These are phyloP conservation scores for Phanerotoma sp. DNA, from an alignment of 2,888 invertebrate genomes.

Conservation along the genomic window DNA sequence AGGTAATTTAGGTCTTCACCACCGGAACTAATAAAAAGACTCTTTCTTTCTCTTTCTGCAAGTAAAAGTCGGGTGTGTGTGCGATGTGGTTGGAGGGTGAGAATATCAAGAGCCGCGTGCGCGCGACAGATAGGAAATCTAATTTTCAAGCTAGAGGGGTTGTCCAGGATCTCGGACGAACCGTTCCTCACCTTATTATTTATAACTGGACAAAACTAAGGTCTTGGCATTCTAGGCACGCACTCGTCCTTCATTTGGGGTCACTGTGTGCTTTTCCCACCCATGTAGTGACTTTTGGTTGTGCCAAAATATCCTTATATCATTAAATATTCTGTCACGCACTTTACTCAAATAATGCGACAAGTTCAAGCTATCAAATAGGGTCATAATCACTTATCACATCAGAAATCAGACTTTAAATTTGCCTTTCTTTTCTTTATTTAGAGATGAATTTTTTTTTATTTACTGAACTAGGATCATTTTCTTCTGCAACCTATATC, in stretches of 20 bases:
- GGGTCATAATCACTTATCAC: conserved; percentile 4
- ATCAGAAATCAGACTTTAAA: neutral
- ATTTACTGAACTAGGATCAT: too few relatives aligned
- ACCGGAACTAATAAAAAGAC: conserved; percentile 37
- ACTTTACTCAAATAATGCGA: conserved; percentile 1
- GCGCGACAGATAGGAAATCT: conserved; percentile 58
- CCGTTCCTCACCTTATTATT: conserved; percentile 54
- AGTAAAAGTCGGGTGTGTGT: too few relatives aligned
- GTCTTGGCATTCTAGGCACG: conserved; percentile 53
- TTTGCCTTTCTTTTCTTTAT: neutral
- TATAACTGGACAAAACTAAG: conserved; percentile 53
- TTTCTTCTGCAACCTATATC: too few relatives aligned
- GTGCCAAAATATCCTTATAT: conserved; percentile 8
- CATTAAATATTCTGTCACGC: conserved; percentile 17
- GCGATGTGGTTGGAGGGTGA: conserved; percentile 2
- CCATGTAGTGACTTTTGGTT: conserved; percentile 18
- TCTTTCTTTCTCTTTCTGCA: conserved; percentile 28
- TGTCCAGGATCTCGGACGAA: conserved; percentile 43
- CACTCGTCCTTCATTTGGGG: conserved; percentile 30
- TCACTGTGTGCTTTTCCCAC: conserved; percentile 10
- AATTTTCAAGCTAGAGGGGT: conserved; percentile 47
- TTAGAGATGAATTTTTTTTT: neutral
- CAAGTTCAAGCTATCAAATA: neutral
- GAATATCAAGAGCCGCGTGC: conserved; percentile 31
- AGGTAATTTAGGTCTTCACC: conserved; percentile 38